Conservation (phyloP, 2,797 vertebrate species). For the Leuciscus waleckii region DNA sequence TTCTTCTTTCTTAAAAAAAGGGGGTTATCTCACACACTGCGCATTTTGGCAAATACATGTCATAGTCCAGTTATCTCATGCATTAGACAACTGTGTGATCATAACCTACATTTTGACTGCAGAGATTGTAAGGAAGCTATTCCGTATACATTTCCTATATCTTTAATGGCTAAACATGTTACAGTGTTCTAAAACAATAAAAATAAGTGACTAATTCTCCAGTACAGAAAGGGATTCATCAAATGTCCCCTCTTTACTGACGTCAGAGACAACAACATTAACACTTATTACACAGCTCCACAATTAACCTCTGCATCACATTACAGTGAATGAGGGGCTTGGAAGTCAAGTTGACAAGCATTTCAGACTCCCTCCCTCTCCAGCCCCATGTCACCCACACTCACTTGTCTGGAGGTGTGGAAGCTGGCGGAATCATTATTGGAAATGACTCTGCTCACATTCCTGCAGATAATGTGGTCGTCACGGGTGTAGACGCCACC, state of each 20-base stretch:
- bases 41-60: no score
- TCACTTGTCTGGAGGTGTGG: slow-evolving; percentile 78
- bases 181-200: not conserved
- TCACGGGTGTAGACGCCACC: slow-evolving; percentile 62
- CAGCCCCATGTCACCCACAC: slow-evolving; percentile 74
- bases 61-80: no score
- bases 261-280: slow-evolving; percentile 39
- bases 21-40: no score
- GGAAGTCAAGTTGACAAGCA: slow-evolving; percentile 36
- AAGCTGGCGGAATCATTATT: slow-evolving; percentile 74
- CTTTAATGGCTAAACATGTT: not conserved
- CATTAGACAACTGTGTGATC: not conserved
- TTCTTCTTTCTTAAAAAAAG: no score
- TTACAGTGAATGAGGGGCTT: slow-evolving; percentile 46
- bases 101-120: no score
- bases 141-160: not conserved
- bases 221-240: not conserved
- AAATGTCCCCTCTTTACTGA: slow-evolving; percentile 9
- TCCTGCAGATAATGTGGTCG: slow-evolving; percentile 77
- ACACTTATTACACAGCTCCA: slow-evolving; percentile 37
- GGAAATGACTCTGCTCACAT: slow-evolving; percentile 75
- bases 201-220: not conserved
- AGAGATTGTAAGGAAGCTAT: not conserved
- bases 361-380: slow-evolving; percentile 36
- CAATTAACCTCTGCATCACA: slow-evolving; percentile 45